These are phyloP conservation scores for Indri indri DNA, from an alignment of 2,113 vertebrate genomes.

Conservation along the genomic window DNA sequence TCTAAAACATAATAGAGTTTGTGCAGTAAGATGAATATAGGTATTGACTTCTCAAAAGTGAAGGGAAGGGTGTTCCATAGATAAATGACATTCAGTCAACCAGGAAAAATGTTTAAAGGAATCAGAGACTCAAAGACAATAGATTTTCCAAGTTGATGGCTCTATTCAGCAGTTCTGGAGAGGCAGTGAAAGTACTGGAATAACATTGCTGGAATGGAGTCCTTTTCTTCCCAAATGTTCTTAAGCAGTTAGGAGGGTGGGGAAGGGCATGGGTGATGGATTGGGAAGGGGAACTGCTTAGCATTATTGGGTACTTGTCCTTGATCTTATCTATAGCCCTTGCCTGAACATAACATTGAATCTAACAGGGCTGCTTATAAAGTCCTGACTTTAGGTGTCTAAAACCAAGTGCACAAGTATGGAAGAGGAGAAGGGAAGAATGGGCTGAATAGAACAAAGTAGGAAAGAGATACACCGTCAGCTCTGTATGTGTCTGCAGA, in stretches of 20 bases:
- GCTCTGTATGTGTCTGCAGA: background rate
- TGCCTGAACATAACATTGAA: background rate
- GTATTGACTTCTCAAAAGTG: slow-evolving; percentile 24
- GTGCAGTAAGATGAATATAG: background rate
- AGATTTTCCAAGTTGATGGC: slow-evolving; percentile 63
- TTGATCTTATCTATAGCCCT: background rate
- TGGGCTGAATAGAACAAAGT: background rate
- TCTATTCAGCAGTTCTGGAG: slow-evolving; percentile 20
- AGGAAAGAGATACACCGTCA: background rate
- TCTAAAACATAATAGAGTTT: background rate
- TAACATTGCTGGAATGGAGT: background rate
- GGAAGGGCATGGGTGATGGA: background rate
- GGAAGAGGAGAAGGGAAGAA: background rate
- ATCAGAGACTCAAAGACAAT: slow-evolving; percentile 40
- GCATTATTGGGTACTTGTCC: background rate
- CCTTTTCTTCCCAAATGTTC: background rate
- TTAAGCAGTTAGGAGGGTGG: background rate
- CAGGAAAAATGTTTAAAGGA: slow-evolving; percentile 39
- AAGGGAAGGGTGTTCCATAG: background rate
- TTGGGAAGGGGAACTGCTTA: background rate
- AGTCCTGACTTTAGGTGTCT: background rate
- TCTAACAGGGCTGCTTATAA: background rate
- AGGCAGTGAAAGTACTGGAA: background rate
- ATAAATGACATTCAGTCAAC: slow-evolving; percentile 24
- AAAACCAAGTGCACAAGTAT: background rate